Evolutionary conservation across 1,140 invertebrate genomes (phyloP).

Genomic region (Conus ventricosus): DNA sequence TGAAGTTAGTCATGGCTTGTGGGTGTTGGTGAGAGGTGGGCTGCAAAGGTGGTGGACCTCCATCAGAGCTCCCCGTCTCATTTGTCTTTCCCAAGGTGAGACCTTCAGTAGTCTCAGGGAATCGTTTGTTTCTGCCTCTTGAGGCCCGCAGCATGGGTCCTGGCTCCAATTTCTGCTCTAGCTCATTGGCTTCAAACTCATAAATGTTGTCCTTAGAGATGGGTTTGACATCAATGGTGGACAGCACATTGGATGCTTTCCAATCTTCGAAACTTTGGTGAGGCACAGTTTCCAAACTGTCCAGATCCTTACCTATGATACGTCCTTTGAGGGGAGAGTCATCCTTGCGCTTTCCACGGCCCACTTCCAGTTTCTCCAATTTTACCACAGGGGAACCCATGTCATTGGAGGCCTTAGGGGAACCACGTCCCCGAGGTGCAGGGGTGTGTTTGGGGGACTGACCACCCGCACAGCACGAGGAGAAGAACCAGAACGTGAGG

Average conservation of each 20-base stretch:
- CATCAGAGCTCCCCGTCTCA: neutral
- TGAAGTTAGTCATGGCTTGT: constrained; percentile 5
- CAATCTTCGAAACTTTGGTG: constrained; percentile 47
- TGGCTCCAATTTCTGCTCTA: constrained; percentile 39
- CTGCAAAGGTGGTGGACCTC: constrained; percentile 24
- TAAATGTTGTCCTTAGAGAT: constrained; percentile 50
- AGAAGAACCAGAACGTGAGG: constrained; percentile 46
- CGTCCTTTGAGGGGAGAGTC: constrained; percentile 18
- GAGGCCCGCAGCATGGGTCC: constrained; percentile 25
- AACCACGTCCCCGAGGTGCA: constrained; percentile 50
- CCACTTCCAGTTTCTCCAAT: constrained; percentile 57
- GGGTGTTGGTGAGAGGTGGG: constrained; percentile 10
- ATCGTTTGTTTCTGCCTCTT: constrained; percentile 36
- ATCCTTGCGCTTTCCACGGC: constrained; percentile 36
- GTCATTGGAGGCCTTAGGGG: constrained; percentile 55
- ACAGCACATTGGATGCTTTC: constrained; percentile 38
- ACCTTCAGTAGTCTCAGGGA: constrained; percentile 21
- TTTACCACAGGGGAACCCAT: constrained; percentile 60
- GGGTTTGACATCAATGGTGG: constrained; percentile 22
- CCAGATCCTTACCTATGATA: constrained; percentile 15
- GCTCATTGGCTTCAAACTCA: constrained; percentile 50
- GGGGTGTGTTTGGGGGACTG: constrained; percentile 58
- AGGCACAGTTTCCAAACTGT: constrained; percentile 14
- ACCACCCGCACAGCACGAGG: constrained; percentile 41
- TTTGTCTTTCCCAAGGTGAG: neutral